Evolutionary conservation across 1,140 invertebrate species (phyloP).

Genomic region (Hyles euphorbiae): DNA sequence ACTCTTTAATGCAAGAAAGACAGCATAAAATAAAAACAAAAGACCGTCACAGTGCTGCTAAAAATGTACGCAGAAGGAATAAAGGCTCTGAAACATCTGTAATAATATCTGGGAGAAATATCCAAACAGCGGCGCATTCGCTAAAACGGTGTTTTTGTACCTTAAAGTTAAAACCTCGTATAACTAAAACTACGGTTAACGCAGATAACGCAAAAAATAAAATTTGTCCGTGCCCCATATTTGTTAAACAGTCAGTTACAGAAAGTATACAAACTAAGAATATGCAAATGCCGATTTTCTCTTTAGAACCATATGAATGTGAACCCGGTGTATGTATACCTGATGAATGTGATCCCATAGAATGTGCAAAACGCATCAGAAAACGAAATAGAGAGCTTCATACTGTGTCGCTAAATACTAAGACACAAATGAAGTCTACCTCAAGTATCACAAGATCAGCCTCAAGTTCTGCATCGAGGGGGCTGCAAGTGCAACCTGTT

Average conservation of each 20-base stretch:
- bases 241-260: constrained; percentile 1
- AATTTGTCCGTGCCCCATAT: neutral
- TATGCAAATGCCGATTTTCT: neutral
- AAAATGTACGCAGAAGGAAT: neutral
- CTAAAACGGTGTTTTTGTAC: constrained; percentile 25
- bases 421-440: neutral
- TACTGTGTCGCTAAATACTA: constrained; percentile 2
- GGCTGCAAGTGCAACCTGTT: neutral
- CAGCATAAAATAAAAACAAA: neutral
- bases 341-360: constrained; percentile 8
- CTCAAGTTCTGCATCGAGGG: neutral
- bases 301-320: constrained; percentile 6
- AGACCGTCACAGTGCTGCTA: neutral
- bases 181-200: constrained; percentile 7
- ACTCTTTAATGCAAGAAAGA: neutral
- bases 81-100: neutral
- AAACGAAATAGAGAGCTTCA: constrained; percentile 6
- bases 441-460: neutral
- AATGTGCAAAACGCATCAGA: constrained; percentile 10
- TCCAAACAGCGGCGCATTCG: constrained; percentile 4
- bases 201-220: constrained; percentile 3
- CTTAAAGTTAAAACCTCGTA: constrained; percentile 19
- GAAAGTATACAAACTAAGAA: constrained; percentile 6
- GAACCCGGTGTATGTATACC: constrained; percentile 8
- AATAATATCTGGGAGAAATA: neutral